Conservation (phyloP, 2,797 vertebrate species). For the Hypotaenidia okinawae region DNA sequence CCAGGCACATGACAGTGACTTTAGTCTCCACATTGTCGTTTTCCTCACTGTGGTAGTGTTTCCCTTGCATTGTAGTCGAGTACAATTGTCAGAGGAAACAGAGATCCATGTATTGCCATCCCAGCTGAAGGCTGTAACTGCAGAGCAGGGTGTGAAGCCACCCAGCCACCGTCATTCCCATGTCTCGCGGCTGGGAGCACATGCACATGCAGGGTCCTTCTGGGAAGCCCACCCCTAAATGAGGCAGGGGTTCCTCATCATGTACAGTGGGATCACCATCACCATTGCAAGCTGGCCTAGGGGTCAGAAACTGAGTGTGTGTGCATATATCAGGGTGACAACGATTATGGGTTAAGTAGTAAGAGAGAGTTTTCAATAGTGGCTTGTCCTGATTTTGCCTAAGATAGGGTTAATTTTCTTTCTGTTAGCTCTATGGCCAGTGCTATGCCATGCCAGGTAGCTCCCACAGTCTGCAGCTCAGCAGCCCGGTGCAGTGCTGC, state of each 20-base stretch:
- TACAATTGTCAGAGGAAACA: not conserved
- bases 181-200: not conserved
- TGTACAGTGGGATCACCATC: rapidly evolving
- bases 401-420: too few relatives aligned
- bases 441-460: too few relatives aligned
- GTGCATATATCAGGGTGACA: rapidly evolving
- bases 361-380: not conserved
- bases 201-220: too few relatives aligned
- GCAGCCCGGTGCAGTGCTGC: not conserved
- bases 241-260: not conserved
- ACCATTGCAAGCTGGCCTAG: rapidly evolving
- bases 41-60: not conserved
- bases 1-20: not conserved
- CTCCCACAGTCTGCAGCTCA: not conserved
- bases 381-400: too few relatives aligned
- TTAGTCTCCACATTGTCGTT: not conserved
- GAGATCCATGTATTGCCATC: not conserved
- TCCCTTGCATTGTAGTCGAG: not conserved
- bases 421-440: too few relatives aligned
- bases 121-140: not conserved
- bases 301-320: rapidly evolving
- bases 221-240: not conserved
- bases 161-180: not conserved
- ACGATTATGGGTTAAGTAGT: not conserved
- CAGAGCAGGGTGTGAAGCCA: too few relatives aligned